Base-by-base conservation (phyloP, 1,140 invertebrate genomes). In the Neodiprion virginianus region DNA sequence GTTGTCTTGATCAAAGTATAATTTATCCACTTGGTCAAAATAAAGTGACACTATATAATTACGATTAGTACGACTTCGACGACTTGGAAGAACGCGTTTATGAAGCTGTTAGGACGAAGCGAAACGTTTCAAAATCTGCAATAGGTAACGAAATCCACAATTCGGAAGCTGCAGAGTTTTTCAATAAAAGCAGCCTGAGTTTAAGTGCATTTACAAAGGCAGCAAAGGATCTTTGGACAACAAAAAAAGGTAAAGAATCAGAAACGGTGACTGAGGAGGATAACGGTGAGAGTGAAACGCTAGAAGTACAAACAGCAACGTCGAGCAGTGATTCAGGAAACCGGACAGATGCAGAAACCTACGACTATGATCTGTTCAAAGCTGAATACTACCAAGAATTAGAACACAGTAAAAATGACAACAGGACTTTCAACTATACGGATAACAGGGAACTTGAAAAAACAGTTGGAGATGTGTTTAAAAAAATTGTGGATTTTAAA, bases 311-410 rank as follows among this genome's bases (percentile, higher is more conserved):
- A 8, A 61, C 11, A 61, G 11, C 3, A 61, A 12, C 4, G n/a
- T 40, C 28, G 1, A 40, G 28, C 28, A 40, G 28, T 40, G 28
- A 40, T 40, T 17, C 69, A 23, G 40, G 72, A 71, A 48, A 17
- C 10, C 66, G 77, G 67, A 69, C 74, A 8, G 69, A 76, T 21
- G 79, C 81, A 67, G 50, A 73, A 48, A 47, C 23, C 69, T 86
- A 86, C 65, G 78, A 86, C 71, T 83, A 82, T 53, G 76, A 83
- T 7, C 79, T 75, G 50, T 81, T 87, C 21, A 81, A 81, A 72
- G 76, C 69, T 14, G 84, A 87, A 73, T 86, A 86, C n/a, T 73
- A 83, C 50, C 75, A 81, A 14, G 76, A 84, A 71, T 66, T 83
- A 1, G 72, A 78, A 61, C 49, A 81, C 8, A 48, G 77, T 10